phyloP scores from a whole-genome alignment of 2,888 invertebrate genomes.

The Cataglyphis altisquamis region DNA sequence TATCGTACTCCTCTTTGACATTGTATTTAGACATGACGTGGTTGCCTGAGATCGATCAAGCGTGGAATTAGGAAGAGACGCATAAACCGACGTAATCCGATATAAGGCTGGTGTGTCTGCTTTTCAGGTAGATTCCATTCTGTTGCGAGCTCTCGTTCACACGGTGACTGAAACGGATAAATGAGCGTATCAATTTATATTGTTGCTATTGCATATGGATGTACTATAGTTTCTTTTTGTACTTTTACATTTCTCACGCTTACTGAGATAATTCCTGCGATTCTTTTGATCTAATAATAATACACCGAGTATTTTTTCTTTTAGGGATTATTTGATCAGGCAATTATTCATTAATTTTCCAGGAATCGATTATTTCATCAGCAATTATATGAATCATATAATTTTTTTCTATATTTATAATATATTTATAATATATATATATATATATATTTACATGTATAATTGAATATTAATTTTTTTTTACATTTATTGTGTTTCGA shows the following conservation, averaged over 20 bases:
- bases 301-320: not conserved
- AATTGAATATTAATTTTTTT: not conserved
- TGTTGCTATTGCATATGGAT: not conserved
- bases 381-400: not conserved
- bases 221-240: constrained; percentile 10
- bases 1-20: constrained; percentile 78
- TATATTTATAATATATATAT: no score
- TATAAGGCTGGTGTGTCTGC: not conserved
- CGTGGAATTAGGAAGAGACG: constrained; percentile 18
- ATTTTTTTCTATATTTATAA: not conserved
- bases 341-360: not conserved
- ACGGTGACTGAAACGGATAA: constrained; percentile 59
- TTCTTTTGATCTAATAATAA: constrained; percentile 6
- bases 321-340: no score
- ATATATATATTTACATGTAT: constrained; percentile 5
- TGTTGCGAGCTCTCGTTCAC: constrained; percentile 48
- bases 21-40: constrained; percentile 85
- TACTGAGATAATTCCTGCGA: constrained; percentile 19
- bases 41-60: not conserved
- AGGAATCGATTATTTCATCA: not conserved
- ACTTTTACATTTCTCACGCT: constrained; percentile 5
- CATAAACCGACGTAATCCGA: constrained; percentile 20
- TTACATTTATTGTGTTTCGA: not conserved
- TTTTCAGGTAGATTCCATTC: constrained; percentile 74
- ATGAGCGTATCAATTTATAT: constrained; percentile 17